Base-by-base conservation (phyloP, 2,797 vertebrate species). In the Linurgus olivaceus region DNA sequence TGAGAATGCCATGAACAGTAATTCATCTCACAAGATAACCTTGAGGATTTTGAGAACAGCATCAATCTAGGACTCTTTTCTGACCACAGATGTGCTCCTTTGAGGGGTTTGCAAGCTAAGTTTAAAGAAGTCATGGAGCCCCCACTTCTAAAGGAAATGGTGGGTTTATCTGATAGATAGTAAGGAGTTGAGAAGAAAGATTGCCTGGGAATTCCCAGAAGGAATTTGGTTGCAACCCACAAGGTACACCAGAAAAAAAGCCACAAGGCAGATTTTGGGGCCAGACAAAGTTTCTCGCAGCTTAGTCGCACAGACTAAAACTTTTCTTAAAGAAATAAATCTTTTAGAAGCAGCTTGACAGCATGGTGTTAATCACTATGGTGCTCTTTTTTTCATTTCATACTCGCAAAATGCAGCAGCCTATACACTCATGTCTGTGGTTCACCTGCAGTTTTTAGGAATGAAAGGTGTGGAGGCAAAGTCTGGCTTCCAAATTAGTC, bases 401-500 rank as follows among this genome's bases (percentile, higher is more conserved):
- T 63, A 21, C 79, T 84, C 74, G 45, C 0, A 2, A 90, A 91
- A 91, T 63, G 40, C 52, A 79, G 48, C 83, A 93, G 79, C 73
- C 90, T 83, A 82, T 77, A 76, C 48, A 40, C 24, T 68, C 44
- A 10, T 11, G 26, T 76, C 80, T 91, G 72, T 50, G 37, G 70
- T 73, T 81, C 48, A 65, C 35, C 70, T 84, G 57, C 63, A 84
- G 4, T 76, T 90, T 88, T 82, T 78, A 86, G 35, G 85, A 84
- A 88, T 47, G 44, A 63, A 91, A 88, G 52, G 55, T 81, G 70
- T 54, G 73, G 93, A 93, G 45, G 48, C 29, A 81, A 70, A 86
- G 63, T 88, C 76, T 74, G 48, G 20, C 58, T 93, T 87, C 75
- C 71, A 94, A 86, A 94, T 82, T 74, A 93, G 48, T 26, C 63